A percentile compares a stretch with the other conserved stretches of the same genome.
These are phyloP conservation scores for Tetrax tetrax DNA, from an alignment of 2,113 vertebrate species.

Conservation along the genomic window DNA sequence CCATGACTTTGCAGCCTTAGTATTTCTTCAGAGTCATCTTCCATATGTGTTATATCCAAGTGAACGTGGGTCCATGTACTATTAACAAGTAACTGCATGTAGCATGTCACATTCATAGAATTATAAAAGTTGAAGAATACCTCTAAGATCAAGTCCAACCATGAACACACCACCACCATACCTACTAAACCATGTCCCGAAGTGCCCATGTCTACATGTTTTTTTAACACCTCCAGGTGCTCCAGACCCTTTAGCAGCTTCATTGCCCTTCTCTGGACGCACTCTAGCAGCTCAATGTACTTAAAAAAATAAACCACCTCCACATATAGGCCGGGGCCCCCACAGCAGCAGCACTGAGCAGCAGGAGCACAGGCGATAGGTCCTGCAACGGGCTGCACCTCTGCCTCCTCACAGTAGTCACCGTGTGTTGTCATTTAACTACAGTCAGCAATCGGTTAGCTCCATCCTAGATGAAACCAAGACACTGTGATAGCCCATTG, in stretches of 20 bases:
- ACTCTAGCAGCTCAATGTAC: too few species aligned
- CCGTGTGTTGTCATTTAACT: constrained; percentile 20
- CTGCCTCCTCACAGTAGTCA: constrained; percentile 78
- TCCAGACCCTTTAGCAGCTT: too few species aligned
- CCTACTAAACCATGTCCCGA: too few species aligned
- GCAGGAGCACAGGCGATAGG: constrained; percentile 41
- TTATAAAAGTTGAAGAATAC: too few species aligned
- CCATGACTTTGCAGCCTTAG: not conserved
- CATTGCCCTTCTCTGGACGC: too few species aligned
- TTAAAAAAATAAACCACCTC: not conserved
- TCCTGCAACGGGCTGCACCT: constrained; percentile 42
- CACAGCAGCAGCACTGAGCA: constrained; percentile 63
- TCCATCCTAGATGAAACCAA: too few species aligned
- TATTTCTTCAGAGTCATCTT: not conserved
- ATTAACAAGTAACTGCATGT: not conserved
- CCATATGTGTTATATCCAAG: not conserved
- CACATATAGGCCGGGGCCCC: constrained; percentile 67
- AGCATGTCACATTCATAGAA: not conserved
- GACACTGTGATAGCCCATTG: too few species aligned
- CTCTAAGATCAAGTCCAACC: too few species aligned
- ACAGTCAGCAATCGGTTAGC: too few species aligned
- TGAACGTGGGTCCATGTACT: not conserved
- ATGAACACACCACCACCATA: too few species aligned
- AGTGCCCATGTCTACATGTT: too few species aligned
- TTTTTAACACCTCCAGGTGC: too few species aligned